phyloP scores from a whole-genome alignment of 2,888 invertebrate genomes.

The Rhagophthalmus giganteus region DNA sequence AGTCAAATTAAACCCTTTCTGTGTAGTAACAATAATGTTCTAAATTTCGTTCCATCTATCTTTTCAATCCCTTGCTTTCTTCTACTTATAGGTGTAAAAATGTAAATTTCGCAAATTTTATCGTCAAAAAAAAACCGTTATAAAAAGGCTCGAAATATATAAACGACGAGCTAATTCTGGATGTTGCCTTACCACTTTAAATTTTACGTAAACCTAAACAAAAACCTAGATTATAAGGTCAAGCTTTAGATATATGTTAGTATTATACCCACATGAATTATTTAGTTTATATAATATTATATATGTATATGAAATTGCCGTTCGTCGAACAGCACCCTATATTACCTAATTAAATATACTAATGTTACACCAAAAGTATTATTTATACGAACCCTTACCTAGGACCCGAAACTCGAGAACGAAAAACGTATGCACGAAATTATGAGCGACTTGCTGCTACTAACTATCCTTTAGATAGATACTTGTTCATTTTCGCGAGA shows the following conservation, averaged over 20 bases:
- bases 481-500: constrained; percentile 10
- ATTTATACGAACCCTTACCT: too few species aligned
- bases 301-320: constrained; percentile 26
- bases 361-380: too few species aligned
- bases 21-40: constrained; percentile 51
- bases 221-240: constrained; percentile 38
- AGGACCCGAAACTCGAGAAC: too few species aligned
- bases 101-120: constrained; percentile 19
- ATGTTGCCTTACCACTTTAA: constrained; percentile 47
- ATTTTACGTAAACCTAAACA: constrained; percentile 44
- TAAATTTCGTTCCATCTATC: constrained; percentile 6
- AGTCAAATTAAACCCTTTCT: constrained; percentile 33
- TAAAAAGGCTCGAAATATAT: constrained; percentile 5
- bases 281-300: too few species aligned
- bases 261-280: too few species aligned
- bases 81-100: constrained; percentile 18
- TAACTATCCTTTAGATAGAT: too few species aligned
- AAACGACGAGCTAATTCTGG: constrained; percentile 47
- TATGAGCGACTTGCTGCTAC: too few species aligned
- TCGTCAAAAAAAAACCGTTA: constrained; percentile 11
- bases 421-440: too few species aligned
- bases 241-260: constrained; percentile 22
- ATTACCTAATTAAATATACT: too few species aligned
- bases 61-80: constrained; percentile 8
- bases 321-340: too few species aligned